Evolutionary conservation across 2,888 invertebrate genomes (phyloP), one percentile per base, ranked within the genome.

Genomic region (Therioaphis trifolii): DNA sequence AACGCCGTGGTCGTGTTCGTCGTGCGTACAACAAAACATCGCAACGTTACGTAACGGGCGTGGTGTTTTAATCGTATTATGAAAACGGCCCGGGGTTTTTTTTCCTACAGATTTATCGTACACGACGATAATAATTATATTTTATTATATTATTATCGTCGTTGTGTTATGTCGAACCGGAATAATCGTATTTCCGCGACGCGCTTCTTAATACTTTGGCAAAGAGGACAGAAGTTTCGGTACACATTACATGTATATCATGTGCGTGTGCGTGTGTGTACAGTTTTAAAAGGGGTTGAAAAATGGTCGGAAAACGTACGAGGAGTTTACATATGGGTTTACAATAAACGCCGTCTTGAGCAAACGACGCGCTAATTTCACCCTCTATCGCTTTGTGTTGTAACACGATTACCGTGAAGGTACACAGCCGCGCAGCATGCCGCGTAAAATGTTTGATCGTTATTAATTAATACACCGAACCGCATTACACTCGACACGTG

Each of bases 331-430:
- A n/a, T 11, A 49, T 18, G 71, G 18, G 58, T 18, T 75, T 75
- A 58, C 52, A 9, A 29, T 7, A 40, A 24, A 5, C 58, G 40
- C 15, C 58, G 49, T 35, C 12, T 43, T 2, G 9, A 2, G 43
- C 35, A 21, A 49, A 49, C 61, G 7, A 66, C 15, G 3, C 7
- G 24, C 15, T 58, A 71, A 71, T 80, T 61, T 71, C 69, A 61
- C 46, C 58, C 80, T 72, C 29, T 21, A 46, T 72, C 35, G 72
- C 72, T 3, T 35, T 29, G 11, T 7, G 66, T n/a, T 4, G n/a
- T 80, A 80, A 80, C 21, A 43, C 58, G 80, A 80, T 80, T 80
- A 71, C 29, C 29, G 55, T 21, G 35, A 35, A 35, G 35, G 35
- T 7, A 35, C 7, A 63, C 63, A 27, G 12, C 2, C 9, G 0